Base-by-base conservation (phyloP, 2,888 invertebrate species). In the Augochlorella aurata region DNA sequence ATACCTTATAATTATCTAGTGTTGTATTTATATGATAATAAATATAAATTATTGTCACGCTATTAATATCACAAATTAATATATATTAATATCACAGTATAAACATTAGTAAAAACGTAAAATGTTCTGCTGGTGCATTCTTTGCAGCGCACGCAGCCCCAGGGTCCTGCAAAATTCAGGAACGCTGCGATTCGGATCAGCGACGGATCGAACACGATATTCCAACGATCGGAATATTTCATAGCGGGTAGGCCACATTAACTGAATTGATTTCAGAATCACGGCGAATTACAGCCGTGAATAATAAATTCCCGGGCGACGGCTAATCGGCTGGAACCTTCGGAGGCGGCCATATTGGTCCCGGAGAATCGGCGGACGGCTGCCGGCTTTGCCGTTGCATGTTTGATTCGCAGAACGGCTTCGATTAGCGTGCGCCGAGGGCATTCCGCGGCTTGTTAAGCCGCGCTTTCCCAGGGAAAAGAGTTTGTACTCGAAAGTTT, bases 221-320 rank as follows among this genome's bases (percentile, higher is more conserved):
- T 38, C 63, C 18, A 38, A 18, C 38, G 1, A 38, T 10, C 18
- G 63, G 10, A 63, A 63, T 63, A 63, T 38, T 63, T 18, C 16
- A 71, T 7, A 45, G 14, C 45, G 45, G 45, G 45, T 38, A 24
- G 44, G 7, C 14, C 44, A 45, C 24, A 71, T 71, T 71, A 54
- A 58, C 44, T 71, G 24, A 71, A 71, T 45, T 58, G 21, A 71
- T 54, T 45, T 9, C 21, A 52, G 38, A 54, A 54, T 21, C 44
- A 44, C 70, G 12, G 44, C 2, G 54, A 9, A 45, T 70, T 38
- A 38, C n/a, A 18, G 29, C 16, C 24, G 16, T 61, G 24, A 61
- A 61, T 61, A 29, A 61, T 61, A 61, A 61, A 61, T 61, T 29
- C 61, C 24, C 29, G 61, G 16, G 16, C 14, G 24, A 24, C 16